phyloP scores from a whole-genome alignment of 1,140 invertebrate species.

The Drosophila setifemur region DNA sequence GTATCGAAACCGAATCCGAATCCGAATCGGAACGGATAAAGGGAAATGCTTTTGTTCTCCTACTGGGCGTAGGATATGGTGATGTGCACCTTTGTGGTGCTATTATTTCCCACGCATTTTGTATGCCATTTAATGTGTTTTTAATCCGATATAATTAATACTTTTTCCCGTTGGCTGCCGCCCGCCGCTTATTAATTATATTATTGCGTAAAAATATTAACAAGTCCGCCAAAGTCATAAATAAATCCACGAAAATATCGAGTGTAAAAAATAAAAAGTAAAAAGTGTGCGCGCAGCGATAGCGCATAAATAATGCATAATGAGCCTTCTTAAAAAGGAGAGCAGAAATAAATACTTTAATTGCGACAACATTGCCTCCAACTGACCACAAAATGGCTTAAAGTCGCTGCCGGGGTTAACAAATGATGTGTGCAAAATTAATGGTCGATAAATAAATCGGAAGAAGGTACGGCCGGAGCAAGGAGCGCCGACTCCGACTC shows the following conservation, averaged over 20 bases:
- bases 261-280: conserved; percentile 40
- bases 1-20: conserved; percentile 7
- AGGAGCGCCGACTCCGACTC: neutral
- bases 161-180: neutral
- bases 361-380: conserved; percentile 14
- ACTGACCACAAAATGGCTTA: conserved; percentile 43
- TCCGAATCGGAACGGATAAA: too few species aligned
- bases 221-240: conserved; percentile 61
- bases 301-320: conserved; percentile 59
- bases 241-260: conserved; percentile 51
- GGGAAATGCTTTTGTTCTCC: neutral
- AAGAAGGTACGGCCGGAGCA: neutral
- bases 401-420: conserved; percentile 40
- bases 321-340: conserved; percentile 27
- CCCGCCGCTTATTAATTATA: conserved; percentile 50
- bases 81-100: conserved; percentile 31
- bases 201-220: conserved; percentile 58
- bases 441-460: conserved; percentile 10
- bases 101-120: conserved; percentile 27
- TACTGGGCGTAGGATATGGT: conserved; percentile 18
- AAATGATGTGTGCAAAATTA: conserved; percentile 60
- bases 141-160: conserved; percentile 62
- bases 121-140: conserved; percentile 28
- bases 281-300: neutral
- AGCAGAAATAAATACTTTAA: conserved; percentile 26